These are phyloP conservation scores for Danio tinwini DNA, from an alignment of 2,797 vertebrate species.

Conservation along the genomic window DNA sequence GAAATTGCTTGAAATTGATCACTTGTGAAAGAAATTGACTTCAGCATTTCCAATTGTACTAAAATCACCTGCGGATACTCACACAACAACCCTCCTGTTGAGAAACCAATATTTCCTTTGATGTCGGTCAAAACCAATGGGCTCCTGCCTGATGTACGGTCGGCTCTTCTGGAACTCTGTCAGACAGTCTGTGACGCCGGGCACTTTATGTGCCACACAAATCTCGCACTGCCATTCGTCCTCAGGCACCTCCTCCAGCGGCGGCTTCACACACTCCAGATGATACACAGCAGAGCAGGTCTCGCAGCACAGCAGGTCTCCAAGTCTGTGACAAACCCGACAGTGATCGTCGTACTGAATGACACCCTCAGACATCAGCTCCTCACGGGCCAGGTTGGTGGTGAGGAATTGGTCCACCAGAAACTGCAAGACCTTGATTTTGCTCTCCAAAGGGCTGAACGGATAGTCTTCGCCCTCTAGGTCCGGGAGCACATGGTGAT, in stretches of 20 bases:
- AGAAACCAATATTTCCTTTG: conserved; percentile 98
- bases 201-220: conserved; percentile 94
- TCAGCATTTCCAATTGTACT: no score
- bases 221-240: conserved; percentile 99
- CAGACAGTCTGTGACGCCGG: conserved; percentile 94
- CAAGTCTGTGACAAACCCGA: conserved; percentile 96
- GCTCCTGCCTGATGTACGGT: conserved; percentile 95
- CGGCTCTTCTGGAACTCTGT: conserved; percentile 94
- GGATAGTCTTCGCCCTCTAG: conserved; percentile 94
- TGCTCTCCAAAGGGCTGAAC: conserved; percentile 90
- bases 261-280: conserved; percentile 96
- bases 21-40: no score
- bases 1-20: no score
- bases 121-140: conserved; percentile 94
- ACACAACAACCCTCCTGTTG: conserved; percentile 95
- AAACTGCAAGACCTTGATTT: conserved; percentile 96
- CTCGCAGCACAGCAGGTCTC: conserved; percentile 97
- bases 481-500: conserved; percentile 90
- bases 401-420: conserved; percentile 97
- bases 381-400: conserved; percentile 96
- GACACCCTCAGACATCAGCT: conserved; percentile 96
- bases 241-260: conserved; percentile 93
- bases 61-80: conserved; percentile 72
- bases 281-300: conserved; percentile 98
- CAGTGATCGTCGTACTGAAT: conserved; percentile 98